Evolutionary conservation across 2,113 vertebrate species (phyloP).

Genomic region (Limnothrissa miodon): DNA sequence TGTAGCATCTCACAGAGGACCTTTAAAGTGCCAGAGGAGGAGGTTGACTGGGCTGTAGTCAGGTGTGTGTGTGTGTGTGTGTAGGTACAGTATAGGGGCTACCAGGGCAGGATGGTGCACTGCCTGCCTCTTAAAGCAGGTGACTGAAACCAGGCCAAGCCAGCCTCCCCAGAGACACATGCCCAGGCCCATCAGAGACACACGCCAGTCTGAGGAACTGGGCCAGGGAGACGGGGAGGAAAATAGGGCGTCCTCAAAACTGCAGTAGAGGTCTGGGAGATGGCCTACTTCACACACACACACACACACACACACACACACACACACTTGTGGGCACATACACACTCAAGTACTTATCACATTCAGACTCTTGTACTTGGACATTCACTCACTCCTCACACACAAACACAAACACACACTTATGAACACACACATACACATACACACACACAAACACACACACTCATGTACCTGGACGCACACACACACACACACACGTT

Average conservation of each 20-base stretch:
- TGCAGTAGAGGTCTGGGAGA: constrained; percentile 4
- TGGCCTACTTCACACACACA: constrained; percentile 35
- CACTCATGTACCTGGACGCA: neutral
- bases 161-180: constrained; percentile 10
- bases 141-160: constrained; percentile 33
- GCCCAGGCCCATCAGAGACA: constrained; percentile 13
- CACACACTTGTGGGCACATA: neutral
- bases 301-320: neutral
- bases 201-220: constrained; percentile 26
- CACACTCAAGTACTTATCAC: too few relatives aligned
- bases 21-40: too few relatives aligned
- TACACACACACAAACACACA: neutral
- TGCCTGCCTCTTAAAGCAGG: neutral
- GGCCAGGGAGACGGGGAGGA: constrained; percentile 28
- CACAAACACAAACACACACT: neutral
- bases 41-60: too few relatives aligned
- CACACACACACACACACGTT: neutral
- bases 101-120: neutral
- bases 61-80: too few relatives aligned
- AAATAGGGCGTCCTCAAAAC: constrained; percentile 40
- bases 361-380: constrained; percentile 8
- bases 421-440: neutral
- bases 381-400: neutral
- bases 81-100: neutral
- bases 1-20: too few relatives aligned